These are phyloP conservation scores for Eciton burchellii DNA, from an alignment of 1,140 invertebrate genomes.

Conservation along the genomic window DNA sequence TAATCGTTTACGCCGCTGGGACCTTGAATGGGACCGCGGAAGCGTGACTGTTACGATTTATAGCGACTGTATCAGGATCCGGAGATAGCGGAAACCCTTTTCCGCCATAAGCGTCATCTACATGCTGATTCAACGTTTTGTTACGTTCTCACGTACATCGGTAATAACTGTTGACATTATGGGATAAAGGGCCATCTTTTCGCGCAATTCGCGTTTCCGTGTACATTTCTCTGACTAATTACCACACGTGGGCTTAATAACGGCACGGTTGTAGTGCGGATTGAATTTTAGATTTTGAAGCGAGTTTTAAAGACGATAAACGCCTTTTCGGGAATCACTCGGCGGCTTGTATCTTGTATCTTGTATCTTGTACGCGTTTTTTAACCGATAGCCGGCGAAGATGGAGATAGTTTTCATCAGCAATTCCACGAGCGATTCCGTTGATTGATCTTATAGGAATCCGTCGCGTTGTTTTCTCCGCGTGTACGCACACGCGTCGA, in stretches of 20 bases:
- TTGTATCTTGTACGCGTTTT: background rate
- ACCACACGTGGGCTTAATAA: background rate
- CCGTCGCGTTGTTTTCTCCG: too few species aligned
- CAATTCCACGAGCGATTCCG: background rate
- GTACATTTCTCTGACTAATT: slow-evolving; percentile 21
- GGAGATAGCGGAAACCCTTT: slow-evolving; percentile 35
- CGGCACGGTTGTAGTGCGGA: background rate
- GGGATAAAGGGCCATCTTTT: background rate
- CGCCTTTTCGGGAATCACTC: background rate
- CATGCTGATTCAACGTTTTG: slow-evolving; percentile 39
- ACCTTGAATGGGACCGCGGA: slow-evolving; percentile 51
- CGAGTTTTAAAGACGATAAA: background rate
- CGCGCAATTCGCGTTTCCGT: too few species aligned
- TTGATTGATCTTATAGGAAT: background rate
- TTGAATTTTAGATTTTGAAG: too few species aligned
- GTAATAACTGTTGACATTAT: background rate
- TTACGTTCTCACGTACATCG: background rate
- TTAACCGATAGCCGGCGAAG: background rate
- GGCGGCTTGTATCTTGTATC: background rate
- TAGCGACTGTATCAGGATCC: slow-evolving; percentile 31
- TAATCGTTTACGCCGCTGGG: slow-evolving; percentile 48
- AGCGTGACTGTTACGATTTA: slow-evolving; percentile 64
- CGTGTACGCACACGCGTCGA: background rate
- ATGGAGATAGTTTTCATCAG: slow-evolving; percentile 11
- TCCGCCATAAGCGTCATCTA: slow-evolving; percentile 16